Base-by-base conservation (phyloP, 2,113 vertebrate species). In the Shinisaurus crocodilurus region DNA sequence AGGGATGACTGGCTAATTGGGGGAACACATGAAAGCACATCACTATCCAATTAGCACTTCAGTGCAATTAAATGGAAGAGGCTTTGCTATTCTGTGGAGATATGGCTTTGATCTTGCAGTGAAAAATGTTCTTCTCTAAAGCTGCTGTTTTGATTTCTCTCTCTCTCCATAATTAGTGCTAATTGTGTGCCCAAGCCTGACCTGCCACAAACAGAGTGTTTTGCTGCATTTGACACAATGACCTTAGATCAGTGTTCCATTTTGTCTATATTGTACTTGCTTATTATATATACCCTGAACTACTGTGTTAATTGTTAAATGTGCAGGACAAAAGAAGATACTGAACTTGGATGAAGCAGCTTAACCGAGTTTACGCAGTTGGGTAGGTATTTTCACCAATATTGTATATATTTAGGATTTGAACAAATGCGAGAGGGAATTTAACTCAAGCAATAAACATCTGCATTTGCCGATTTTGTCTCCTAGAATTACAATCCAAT, bases 1-100 rank as follows among this genome's bases (percentile, higher is more conserved):
- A 97, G 95, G 96, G 96, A 97, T 96, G 97, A 97, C 94, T 96
- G 96, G 92, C 95, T 98, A 98, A 98, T 98, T 97, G 96, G 95
- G 95, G 81, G 90, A 97, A 96, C 95, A 97, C 96, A 97, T 97
- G 96, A 97, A 98, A 98, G 97, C 94, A 96, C 96, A 97, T 97
- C 95, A 96, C 97, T 98, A 98, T 97, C 97, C 97, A 98, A 98
- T 98, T 98, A 98, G 97, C 97, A 97, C 97, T 97, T 97, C 95
- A 97, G 96, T 97, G 95, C 97, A 98, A 98, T 98, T 98, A 98
- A 97, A 97, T 95, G 94, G 94, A 92, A 82, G 92, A 96, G 93
- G 97, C 96, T 97, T 97, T 96, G 93, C 96, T 97, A 96, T 97
- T 98, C 97, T 96, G 92, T 91, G 94, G 96, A 97, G 97, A 97